Conservation (phyloP, 1,140 invertebrate species). For the Drosophila erecta region DNA sequence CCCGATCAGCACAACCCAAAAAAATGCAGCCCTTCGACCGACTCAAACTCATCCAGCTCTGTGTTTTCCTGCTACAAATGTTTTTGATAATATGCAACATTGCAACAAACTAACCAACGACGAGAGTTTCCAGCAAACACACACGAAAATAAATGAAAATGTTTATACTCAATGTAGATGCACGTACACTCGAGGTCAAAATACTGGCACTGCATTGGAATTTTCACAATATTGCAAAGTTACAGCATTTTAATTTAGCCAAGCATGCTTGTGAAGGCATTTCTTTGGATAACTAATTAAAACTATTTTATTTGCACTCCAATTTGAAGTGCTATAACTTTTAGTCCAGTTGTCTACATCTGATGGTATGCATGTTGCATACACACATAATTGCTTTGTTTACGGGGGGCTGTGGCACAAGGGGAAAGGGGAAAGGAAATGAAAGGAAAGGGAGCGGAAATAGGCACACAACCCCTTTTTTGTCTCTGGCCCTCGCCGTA, state of each 20-base stretch:
- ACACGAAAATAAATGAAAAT: constrained; percentile 14
- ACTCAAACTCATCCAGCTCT: constrained; percentile 23
- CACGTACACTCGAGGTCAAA: not conserved
- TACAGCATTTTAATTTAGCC: not conserved
- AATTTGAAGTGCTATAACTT: not conserved
- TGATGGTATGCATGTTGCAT: constrained; percentile 16
- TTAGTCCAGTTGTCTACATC: not conserved
- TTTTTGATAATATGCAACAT: constrained; percentile 79
- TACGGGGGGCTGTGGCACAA: constrained; percentile 10
- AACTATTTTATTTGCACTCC: no score
- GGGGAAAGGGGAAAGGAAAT: not conserved
- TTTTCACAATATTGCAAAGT: not conserved
- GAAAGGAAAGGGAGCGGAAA: constrained; percentile 13
- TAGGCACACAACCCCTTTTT: constrained; percentile 37
- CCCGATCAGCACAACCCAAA: not conserved
- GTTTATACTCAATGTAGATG: constrained; percentile 24
- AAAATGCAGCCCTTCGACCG: constrained; percentile 15
- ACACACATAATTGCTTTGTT: constrained; percentile 50
- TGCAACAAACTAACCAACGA: constrained; percentile 62
- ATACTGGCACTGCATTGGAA: not conserved
- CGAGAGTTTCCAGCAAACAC: constrained; percentile 31
- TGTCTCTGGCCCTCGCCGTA: constrained; percentile 20
- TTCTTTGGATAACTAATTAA: not conserved
- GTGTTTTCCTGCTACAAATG: constrained; percentile 51
- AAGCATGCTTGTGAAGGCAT: no score